A percentile compares a stretch with the other conserved stretches of the same genome.
Conservation (phyloP, 2,113 vertebrate species). For the Capreolus pygargus region DNA sequence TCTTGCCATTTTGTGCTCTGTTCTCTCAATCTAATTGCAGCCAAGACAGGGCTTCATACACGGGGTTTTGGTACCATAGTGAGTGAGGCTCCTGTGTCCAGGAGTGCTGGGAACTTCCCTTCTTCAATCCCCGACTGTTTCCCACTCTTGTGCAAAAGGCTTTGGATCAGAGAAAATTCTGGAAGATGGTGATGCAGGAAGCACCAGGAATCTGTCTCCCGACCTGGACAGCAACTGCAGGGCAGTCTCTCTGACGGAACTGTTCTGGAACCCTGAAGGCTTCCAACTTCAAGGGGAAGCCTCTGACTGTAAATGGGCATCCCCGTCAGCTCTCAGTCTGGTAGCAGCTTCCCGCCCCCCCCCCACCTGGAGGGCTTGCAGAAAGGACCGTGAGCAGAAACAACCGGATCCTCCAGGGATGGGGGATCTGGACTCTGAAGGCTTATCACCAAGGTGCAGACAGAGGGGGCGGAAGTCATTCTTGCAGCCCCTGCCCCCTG, state of each 20-base stretch:
- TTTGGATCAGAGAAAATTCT: neutral
- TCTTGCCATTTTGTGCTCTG: neutral
- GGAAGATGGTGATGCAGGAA: neutral
- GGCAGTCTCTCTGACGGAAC: neutral
- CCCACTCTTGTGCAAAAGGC: neutral
- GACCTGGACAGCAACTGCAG: neutral
- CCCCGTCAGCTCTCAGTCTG: neutral
- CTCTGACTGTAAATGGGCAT: fast-evolving
- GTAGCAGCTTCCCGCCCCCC: neutral
- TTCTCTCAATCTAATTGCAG: neutral
- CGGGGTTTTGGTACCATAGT: neutral
- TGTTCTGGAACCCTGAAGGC: neutral
- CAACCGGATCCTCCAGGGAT: neutral
- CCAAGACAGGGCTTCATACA: neutral
- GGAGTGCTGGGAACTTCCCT: neutral
- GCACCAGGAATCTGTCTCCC: neutral
- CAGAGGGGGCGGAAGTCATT: neutral
- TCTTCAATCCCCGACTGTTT: neutral
- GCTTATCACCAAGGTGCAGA: neutral
- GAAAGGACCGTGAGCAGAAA: neutral
- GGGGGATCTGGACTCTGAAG: neutral
- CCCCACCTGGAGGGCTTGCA: neutral
- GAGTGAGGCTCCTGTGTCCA: neutral
- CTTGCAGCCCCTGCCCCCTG: neutral
- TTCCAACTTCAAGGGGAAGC: neutral